These are phyloP conservation scores for Leptura quadrifasciata DNA, from an alignment of 2,888 invertebrate genomes.

Conservation along the genomic window DNA sequence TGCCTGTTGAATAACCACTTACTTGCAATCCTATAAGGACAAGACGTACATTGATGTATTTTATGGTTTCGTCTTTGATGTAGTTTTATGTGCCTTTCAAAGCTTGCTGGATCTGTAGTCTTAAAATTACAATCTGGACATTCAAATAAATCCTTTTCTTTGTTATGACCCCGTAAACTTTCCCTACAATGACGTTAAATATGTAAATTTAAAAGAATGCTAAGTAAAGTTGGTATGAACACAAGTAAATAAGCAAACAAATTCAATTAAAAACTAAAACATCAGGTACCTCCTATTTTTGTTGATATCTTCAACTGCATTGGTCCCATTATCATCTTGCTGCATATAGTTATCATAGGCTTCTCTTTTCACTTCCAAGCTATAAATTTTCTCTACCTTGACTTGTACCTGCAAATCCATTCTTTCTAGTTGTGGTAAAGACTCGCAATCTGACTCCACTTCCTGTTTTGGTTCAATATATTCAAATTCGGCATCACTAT, in stretches of 20 bases:
- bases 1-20: constrained; percentile 13
- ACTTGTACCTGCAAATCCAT: constrained; percentile 38
- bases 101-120: not conserved
- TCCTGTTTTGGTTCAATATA: constrained; percentile 23
- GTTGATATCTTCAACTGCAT: not conserved
- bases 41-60: constrained; percentile 14
- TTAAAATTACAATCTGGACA: constrained; percentile 23
- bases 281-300: not conserved
- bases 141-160: constrained; percentile 5
- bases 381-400: constrained; percentile 40
- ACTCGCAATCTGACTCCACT: constrained; percentile 40
- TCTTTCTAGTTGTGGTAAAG: constrained; percentile 44
- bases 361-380: constrained; percentile 44
- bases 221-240: no score
- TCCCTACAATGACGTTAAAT: constrained; percentile 11
- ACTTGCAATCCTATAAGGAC: constrained; percentile 20
- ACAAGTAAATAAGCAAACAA: no score
- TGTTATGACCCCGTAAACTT: not conserved
- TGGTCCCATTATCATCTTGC: not conserved
- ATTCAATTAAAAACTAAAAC: constrained; percentile 6
- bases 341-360: constrained; percentile 12
- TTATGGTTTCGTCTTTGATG: constrained; percentile 9
- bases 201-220: no score
- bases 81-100: not conserved
- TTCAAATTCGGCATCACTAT: constrained; percentile 25